phyloP scores from a whole-genome alignment of 2,888 invertebrate genomes.

The Pachymerium ferrugineum region DNA sequence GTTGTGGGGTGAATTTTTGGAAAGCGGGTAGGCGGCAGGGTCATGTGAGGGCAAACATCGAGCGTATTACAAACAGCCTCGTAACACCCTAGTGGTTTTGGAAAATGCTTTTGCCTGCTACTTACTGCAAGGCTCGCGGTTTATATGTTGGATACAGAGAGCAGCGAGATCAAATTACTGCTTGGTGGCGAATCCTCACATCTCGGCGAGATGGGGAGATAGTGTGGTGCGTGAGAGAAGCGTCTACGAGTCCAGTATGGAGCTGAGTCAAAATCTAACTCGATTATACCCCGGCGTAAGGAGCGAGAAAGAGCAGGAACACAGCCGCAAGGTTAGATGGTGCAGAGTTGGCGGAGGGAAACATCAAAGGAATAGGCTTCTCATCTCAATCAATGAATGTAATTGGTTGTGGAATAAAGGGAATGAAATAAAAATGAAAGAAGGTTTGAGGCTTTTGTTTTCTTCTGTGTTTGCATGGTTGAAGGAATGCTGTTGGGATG shows the following conservation, averaged over 20 bases:
- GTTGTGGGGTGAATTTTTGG: not conserved
- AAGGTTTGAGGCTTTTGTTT: no score
- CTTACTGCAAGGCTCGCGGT: constrained; percentile 4
- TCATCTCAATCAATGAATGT: no score
- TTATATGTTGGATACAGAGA: constrained; percentile 1
- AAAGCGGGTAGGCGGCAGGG: not conserved
- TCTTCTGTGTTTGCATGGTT: no score
- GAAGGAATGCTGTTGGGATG: no score
- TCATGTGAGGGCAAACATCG: not conserved
- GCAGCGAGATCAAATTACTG: constrained; percentile 2
- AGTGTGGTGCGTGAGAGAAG: not conserved
- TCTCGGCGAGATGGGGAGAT: not conserved
- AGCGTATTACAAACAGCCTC: constrained; percentile 16
- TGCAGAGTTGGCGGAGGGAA: no score
- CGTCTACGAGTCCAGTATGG: not conserved
- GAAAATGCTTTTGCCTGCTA: constrained; percentile 5
- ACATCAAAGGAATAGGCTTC: not conserved
- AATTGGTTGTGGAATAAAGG: no score
- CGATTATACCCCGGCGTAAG: no score
- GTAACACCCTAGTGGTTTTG: not conserved
- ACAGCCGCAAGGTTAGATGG: no score
- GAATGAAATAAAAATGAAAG: no score
- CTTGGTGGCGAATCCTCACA: constrained; percentile 9
- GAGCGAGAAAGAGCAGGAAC: not conserved
- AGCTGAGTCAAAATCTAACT: not conserved